Percentiles rank a stretch among this genome's conserved stretches.
phyloP scores from a whole-genome alignment of 2,797 vertebrate genomes.

The Astyanax mexicanus region DNA sequence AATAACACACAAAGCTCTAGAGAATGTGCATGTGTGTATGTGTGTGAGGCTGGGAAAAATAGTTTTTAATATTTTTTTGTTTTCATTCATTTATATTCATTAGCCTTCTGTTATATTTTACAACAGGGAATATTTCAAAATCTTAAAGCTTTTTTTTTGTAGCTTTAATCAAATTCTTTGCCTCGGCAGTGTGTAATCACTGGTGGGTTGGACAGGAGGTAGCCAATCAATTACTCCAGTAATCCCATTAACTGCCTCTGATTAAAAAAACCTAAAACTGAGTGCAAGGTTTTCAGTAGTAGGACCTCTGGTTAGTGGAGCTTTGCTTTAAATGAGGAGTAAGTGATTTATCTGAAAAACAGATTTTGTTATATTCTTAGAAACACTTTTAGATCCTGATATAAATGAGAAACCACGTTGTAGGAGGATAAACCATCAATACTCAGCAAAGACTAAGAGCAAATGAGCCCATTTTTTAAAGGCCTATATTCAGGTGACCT shows the following conservation, averaged over 20 bases:
- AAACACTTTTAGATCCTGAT: too few species aligned
- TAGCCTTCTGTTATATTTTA: not conserved
- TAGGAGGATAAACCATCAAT: too few species aligned
- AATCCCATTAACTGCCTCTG: not conserved
- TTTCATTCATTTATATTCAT: not conserved
- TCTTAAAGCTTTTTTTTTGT: not conserved
- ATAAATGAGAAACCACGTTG: too few species aligned
- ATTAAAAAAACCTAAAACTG: not conserved
- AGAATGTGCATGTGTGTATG: not conserved
- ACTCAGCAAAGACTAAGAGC: too few species aligned
- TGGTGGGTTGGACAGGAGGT: not conserved
- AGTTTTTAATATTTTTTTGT: too few species aligned
- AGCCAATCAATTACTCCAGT: not conserved
- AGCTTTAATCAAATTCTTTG: not conserved
- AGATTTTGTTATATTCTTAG: too few species aligned
- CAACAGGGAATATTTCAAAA: not conserved
- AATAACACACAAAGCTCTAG: slow-evolving; percentile 9
- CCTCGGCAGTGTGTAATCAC: not conserved
- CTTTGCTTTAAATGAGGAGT: too few species aligned
- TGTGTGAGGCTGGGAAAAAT: not conserved
- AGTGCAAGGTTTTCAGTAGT: too few species aligned
- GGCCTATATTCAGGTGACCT: too few species aligned
- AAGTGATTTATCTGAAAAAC: too few species aligned
- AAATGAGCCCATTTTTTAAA: too few species aligned
- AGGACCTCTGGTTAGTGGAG: too few species aligned